phyloP scores from a whole-genome alignment of 35 echinoderm and acorn worm species.

The Ophiothrix spiculata region DNA sequence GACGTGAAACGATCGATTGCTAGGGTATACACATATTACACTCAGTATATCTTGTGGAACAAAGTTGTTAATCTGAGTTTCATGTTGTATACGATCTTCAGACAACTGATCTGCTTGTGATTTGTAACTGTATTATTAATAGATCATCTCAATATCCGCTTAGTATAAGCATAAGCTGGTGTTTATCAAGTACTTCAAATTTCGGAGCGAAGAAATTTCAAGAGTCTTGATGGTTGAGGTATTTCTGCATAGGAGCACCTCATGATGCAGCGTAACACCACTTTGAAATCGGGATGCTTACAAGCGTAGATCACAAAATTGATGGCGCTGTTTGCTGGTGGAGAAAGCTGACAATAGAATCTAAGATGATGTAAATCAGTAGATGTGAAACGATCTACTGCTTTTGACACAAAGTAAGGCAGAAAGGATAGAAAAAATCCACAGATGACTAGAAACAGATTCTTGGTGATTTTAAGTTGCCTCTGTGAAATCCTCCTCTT shows the following conservation, averaged over 20 bases:
- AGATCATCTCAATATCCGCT: too few relatives aligned
- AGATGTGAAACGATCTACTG: too few relatives aligned
- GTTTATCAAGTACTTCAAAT: too few relatives aligned
- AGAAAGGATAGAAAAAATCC: neutral
- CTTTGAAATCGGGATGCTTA: slow-evolving; percentile 77
- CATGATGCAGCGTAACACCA: slow-evolving; percentile 57
- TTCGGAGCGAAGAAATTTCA: neutral
- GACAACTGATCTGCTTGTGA: too few relatives aligned
- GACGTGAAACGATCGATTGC: too few relatives aligned
- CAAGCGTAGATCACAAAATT: slow-evolving; percentile 70
- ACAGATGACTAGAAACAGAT: slow-evolving; percentile 18
- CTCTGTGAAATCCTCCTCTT: neutral
- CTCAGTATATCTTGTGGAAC: too few relatives aligned
- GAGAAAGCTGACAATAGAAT: slow-evolving; percentile 4
- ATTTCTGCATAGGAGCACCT: slow-evolving; percentile 42
- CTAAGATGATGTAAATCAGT: neutral
- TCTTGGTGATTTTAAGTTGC: slow-evolving; percentile 27
- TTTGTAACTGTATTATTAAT: too few relatives aligned
- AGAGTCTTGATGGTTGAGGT: slow-evolving; percentile 20
- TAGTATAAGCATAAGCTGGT: too few relatives aligned
- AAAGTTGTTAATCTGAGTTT: too few relatives aligned
- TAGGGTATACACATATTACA: too few relatives aligned
- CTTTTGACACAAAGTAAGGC: neutral
- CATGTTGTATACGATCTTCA: too few relatives aligned
- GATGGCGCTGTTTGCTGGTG: slow-evolving; percentile 38